Conservation (phyloP, 2,797 vertebrate genomes). For the Heteromormyrus szaboi region DNA sequence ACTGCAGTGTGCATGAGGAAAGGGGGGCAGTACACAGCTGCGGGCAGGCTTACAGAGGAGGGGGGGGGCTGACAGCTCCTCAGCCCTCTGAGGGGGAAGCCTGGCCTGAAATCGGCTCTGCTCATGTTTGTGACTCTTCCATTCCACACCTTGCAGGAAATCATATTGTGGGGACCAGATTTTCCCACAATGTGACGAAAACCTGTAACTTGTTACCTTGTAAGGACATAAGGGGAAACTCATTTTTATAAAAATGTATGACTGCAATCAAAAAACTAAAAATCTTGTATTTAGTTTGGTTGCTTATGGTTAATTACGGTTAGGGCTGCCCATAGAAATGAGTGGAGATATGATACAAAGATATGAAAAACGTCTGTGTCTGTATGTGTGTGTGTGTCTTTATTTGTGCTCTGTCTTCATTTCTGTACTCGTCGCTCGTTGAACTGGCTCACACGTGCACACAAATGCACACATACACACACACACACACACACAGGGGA, state of each 20-base stretch:
- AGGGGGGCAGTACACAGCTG: constrained; percentile 28
- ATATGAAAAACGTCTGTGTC: background rate
- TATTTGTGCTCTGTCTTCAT: background rate
- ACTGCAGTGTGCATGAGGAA: background rate
- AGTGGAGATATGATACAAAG: background rate
- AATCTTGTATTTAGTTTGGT: background rate
- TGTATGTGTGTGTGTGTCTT: background rate
- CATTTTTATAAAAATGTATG: background rate
- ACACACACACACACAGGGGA: background rate
- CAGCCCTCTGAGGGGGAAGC: constrained; percentile 32
- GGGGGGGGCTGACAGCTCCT: constrained; percentile 22
- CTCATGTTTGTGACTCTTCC: constrained; percentile 6
- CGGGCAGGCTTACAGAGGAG: constrained; percentile 15
- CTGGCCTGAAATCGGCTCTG: background rate
- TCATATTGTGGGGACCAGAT: background rate
- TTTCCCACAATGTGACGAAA: background rate
- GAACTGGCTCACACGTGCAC: background rate
- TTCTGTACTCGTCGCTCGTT: background rate
- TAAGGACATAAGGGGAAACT: background rate
- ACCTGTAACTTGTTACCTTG: background rate
- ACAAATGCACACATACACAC: background rate
- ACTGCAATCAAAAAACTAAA: background rate
- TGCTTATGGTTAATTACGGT: background rate
- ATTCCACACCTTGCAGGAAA: constrained; percentile 34
- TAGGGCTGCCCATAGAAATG: background rate